Evolutionary conservation across 2,113 vertebrate genomes (phyloP).

Genomic region (Ammospiza nelsoni): DNA sequence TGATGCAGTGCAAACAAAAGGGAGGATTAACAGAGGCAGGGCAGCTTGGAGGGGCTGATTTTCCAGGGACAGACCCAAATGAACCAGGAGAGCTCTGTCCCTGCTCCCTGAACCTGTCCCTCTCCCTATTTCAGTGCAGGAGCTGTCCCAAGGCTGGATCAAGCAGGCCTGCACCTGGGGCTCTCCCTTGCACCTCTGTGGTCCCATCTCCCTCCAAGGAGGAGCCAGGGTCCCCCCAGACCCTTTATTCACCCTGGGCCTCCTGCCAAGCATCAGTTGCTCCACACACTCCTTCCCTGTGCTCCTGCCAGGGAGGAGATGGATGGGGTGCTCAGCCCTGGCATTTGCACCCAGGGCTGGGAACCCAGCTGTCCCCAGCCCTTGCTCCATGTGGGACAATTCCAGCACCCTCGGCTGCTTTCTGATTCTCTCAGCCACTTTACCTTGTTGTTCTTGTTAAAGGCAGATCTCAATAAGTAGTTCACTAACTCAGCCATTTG

Average conservation of each 20-base stretch:
- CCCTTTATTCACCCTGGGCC: neutral
- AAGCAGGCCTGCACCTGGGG: accelerated
- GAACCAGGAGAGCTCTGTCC: neutral
- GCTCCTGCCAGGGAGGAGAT: neutral
- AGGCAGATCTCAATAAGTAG: slow-evolving; percentile 66
- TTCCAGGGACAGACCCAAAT: neutral
- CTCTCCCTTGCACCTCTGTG: neutral
- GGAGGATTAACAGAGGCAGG: neutral
- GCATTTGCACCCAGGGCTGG: accelerated
- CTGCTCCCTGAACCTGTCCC: neutral
- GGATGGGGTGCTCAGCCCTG: accelerated
- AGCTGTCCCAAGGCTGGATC: neutral
- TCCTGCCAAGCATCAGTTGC: accelerated
- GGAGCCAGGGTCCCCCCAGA: neutral
- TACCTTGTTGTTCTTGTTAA: slow-evolving; percentile 62
- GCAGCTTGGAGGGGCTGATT: neutral
- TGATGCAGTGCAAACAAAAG: neutral
- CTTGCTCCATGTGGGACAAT: neutral
- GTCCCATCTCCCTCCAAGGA: neutral
- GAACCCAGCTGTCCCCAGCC: neutral
- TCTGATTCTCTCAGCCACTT: slow-evolving; percentile 43
- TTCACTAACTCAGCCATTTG: slow-evolving; percentile 71
- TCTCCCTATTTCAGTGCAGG: neutral
- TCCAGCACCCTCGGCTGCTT: neutral
- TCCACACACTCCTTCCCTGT: neutral